Percentiles rank a stretch among this genome's conserved stretches.
phyloP scores from a whole-genome alignment of 2,888 invertebrate genomes.

The Crioceris asparagi region DNA sequence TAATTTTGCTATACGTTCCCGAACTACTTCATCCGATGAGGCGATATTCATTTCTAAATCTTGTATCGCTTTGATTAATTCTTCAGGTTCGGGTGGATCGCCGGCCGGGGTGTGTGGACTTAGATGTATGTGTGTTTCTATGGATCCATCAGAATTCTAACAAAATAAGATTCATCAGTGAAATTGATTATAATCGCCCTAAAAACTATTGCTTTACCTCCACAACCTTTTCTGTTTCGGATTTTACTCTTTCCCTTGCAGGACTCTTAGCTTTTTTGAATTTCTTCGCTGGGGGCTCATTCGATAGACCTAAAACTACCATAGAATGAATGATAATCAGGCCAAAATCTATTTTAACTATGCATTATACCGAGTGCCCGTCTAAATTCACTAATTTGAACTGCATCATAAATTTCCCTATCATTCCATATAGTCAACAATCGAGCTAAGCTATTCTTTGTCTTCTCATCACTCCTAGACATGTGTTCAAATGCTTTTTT shows the following conservation, averaged over 20 bases:
- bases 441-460: constrained; percentile 67
- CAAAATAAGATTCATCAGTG: constrained; percentile 5
- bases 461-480: constrained; percentile 68
- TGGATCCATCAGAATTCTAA: constrained; percentile 54
- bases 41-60: constrained; percentile 90
- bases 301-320: constrained; percentile 27
- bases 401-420: constrained; percentile 75
- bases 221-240: constrained; percentile 39
- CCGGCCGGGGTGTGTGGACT: constrained; percentile 72
- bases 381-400: constrained; percentile 71
- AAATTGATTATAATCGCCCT: constrained; percentile 1
- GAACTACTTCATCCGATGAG: constrained; percentile 84
- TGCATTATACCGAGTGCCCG: constrained; percentile 43
- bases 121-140: constrained; percentile 64
- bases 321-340: not conserved
- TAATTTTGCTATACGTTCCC: constrained; percentile 86
- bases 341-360: not conserved
- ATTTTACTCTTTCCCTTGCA: constrained; percentile 40
- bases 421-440: constrained; percentile 89
- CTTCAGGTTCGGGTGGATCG: constrained; percentile 88
- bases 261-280: constrained; percentile 34
- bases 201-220: constrained; percentile 21
- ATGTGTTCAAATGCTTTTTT: constrained; percentile 78
- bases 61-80: constrained; percentile 71
- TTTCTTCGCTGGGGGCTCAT: constrained; percentile 44